Evolutionary conservation across 2,888 invertebrate genomes (phyloP), one percentile per base, ranked within the genome.

Genomic region (Mythimna impura): DNA sequence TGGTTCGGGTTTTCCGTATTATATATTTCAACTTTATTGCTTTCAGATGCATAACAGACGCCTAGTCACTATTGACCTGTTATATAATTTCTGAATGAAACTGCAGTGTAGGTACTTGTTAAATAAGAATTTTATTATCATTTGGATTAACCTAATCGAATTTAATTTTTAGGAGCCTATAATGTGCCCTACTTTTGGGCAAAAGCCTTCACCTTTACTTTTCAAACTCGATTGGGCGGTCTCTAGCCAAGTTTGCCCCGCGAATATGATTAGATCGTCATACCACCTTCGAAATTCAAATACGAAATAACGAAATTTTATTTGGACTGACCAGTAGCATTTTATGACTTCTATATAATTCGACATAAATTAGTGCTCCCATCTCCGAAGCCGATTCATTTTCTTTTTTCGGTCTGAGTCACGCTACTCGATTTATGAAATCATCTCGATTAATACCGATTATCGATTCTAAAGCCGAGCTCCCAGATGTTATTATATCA

Each of bases 391-490:
- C 50, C 34, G 62, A 65, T 57, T 40, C 30, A 36, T 43, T 36
- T 58, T 55, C 12, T 43, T 76, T 78, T 68, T 64, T 58, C 17
- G 25, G 66, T 22, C 25, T 25, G 57, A 74, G 52, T 73, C 70
- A 73, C 54, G 73, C 60, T 71, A 47, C n/a, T 57, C 66, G 55
- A 76, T 69, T 71, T 74, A 82, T 82, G 65, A 40, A 79, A 72
- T 80, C 70, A 70, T 62, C 50, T 34, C 71, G 72, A 79, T 76
- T 67, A 73, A 76, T 71, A 82, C 7, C 55, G 72, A 85, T 76
- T 71, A 79, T 75, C 71, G 73, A 78, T 81, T 72, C 58, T 73
- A 71, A 73, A 82, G 63, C 6, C 63, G 66, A 72, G 65, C 70
- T 71, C 50, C 69, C 76, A 75, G 73, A 64, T 76, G 76, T 75